phyloP scores from a whole-genome alignment of 2,797 vertebrate species.

The Galagoides demidoff region DNA sequence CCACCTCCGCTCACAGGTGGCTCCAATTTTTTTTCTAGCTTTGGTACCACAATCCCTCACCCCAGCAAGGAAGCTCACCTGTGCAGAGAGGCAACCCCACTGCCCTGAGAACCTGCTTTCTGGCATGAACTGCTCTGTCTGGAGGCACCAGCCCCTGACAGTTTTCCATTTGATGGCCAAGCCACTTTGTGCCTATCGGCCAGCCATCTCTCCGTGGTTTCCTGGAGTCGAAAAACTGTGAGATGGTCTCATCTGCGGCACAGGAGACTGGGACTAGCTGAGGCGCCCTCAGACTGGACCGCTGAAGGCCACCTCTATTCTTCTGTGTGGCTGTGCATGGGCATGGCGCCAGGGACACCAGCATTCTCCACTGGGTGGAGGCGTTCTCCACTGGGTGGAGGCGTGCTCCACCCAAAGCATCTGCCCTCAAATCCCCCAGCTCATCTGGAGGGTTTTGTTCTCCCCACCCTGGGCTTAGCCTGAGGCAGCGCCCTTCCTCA shows the following conservation, averaged over 20 bases:
- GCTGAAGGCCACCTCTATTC: not conserved
- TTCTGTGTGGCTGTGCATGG: not conserved
- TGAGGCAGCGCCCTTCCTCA: not conserved
- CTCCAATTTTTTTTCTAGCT: not conserved
- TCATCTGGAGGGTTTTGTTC: too few relatives aligned
- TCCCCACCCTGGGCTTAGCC: not conserved
- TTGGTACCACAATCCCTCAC: too few relatives aligned
- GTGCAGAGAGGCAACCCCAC: not conserved
- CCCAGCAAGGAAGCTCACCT: not conserved
- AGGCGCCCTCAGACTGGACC: not conserved
- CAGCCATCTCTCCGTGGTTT: not conserved
- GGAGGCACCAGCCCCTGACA: not conserved
- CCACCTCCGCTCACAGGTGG: not conserved
- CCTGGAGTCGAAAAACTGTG: not conserved
- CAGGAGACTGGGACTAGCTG: not conserved
- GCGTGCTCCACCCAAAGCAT: too few relatives aligned
- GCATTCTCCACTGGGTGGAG: too few relatives aligned
- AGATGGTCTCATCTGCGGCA: not conserved
- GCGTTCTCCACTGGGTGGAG: rapidly evolving
- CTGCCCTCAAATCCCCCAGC: not conserved
- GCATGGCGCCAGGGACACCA: not conserved
- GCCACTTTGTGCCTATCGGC: not conserved
- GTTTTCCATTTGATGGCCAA: not conserved
- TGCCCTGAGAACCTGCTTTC: not conserved
- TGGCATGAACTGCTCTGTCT: not conserved